A percentile compares a stretch with the other conserved stretches of the same genome.
phyloP scores from a whole-genome alignment of 2,113 vertebrate genomes.

The Burhinus oedicnemus region DNA sequence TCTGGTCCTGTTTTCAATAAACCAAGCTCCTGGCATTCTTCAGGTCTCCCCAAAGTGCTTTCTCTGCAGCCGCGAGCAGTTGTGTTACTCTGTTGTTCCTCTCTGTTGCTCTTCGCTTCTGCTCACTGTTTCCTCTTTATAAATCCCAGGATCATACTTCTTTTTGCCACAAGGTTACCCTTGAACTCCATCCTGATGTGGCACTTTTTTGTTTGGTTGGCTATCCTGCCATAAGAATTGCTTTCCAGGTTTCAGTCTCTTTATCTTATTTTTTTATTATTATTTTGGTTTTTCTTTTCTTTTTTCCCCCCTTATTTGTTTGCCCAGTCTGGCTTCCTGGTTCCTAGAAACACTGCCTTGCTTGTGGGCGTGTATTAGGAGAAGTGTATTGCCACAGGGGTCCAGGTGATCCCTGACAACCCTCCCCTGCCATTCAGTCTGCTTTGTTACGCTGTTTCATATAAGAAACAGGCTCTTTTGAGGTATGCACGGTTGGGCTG shows the following conservation, averaged over 20 bases:
- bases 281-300: too few species aligned
- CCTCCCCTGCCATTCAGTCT: background rate
- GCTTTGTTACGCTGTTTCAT: background rate
- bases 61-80: background rate
- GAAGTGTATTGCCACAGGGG: background rate
- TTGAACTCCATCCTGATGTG: background rate
- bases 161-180: background rate
- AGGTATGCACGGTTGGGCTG: background rate
- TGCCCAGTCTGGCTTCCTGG: background rate
- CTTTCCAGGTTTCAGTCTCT: background rate
- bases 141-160: background rate
- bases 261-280: too few species aligned
- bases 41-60: background rate
- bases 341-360: background rate
- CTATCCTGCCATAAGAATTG: background rate
- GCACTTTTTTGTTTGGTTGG: background rate
- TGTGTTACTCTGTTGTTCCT: background rate
- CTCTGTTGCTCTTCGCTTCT: background rate
- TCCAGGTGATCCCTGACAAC: background rate
- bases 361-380: background rate
- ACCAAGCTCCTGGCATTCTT: background rate
- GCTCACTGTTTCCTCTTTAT: slow-evolving; percentile 19
- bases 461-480: background rate
- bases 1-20: background rate
- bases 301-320: background rate